Conservation (phyloP, 2,113 vertebrate genomes). For the Percopsis transmontana region DNA sequence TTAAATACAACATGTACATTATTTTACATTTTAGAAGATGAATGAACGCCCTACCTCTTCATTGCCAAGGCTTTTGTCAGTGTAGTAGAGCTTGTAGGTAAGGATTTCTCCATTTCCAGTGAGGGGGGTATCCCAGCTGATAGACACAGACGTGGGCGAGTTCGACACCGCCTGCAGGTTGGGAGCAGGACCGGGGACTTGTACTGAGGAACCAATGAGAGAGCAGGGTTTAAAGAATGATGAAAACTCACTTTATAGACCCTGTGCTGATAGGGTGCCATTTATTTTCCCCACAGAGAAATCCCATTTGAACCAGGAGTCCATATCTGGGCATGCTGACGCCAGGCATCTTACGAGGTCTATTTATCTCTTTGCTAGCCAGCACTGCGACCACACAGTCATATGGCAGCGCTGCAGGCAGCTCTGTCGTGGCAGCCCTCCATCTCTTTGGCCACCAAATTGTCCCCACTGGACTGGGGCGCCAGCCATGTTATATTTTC, state of each 20-base stretch:
- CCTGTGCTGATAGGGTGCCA: too few species aligned
- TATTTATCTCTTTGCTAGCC: not conserved
- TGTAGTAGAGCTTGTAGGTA: constrained; percentile 94
- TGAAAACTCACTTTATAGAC: too few species aligned
- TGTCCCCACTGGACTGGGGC: constrained; percentile 16
- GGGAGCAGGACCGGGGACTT: constrained; percentile 93
- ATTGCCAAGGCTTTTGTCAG: constrained; percentile 85
- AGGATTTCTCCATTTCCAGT: constrained; percentile 94
- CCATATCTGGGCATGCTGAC: too few species aligned
- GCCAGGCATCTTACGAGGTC: too few species aligned
- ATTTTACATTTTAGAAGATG: too few species aligned
- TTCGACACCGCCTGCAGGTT: constrained; percentile 84
- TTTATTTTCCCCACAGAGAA: too few species aligned
- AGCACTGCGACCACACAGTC: not conserved
- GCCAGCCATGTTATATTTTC: constrained; percentile 18
- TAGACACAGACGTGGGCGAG: constrained; percentile 82
- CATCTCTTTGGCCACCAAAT: constrained; percentile 1
- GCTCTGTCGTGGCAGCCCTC: constrained; percentile 6
- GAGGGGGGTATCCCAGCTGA: constrained; percentile 90
- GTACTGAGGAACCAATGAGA: constrained; percentile 76
- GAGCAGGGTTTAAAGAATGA: constrained; percentile 7
- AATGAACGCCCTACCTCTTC: constrained; percentile 84
- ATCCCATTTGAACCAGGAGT: too few species aligned
- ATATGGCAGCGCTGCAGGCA: not conserved
- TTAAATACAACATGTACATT: too few species aligned